Evolutionary conservation across 2,888 invertebrate species (phyloP).

Genomic region (Himalopsyche kuldschensis): DNA sequence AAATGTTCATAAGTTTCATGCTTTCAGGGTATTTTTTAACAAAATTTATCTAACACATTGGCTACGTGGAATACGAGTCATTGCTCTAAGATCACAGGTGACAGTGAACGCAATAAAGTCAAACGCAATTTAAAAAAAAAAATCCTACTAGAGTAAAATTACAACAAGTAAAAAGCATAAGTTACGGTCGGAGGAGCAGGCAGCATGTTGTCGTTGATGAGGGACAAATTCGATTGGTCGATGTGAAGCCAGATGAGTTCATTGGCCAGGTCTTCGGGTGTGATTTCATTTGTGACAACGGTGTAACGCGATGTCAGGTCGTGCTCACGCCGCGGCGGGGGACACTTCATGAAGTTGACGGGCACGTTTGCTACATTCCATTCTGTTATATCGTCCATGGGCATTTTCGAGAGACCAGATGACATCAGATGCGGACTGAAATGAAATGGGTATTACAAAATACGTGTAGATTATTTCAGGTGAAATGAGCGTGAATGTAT

Average conservation of each 20-base stretch:
- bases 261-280: conserved; percentile 54
- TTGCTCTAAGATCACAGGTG: too few relatives aligned
- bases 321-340: conserved; percentile 41
- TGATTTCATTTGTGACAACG: conserved; percentile 54
- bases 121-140: too few relatives aligned
- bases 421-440: conserved; percentile 15
- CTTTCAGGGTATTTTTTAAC: too few relatives aligned
- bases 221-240: conserved; percentile 43
- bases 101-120: too few relatives aligned
- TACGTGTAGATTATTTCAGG: neutral
- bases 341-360: conserved; percentile 37
- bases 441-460: neutral
- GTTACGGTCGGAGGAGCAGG: neutral
- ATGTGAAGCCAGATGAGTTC: conserved; percentile 56
- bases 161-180: neutral
- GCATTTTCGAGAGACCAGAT: conserved; percentile 10
- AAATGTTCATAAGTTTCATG: neutral
- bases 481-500: neutral
- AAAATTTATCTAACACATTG: too few relatives aligned
- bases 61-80: too few relatives aligned
- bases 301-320: conserved; percentile 22
- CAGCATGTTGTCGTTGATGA: neutral
- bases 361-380: conserved; percentile 33
- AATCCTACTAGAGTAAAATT: too few relatives aligned
- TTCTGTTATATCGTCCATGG: conserved; percentile 39